phyloP scores from a whole-genome alignment of 2,888 invertebrate genomes.

The Xestia c-nigrum region DNA sequence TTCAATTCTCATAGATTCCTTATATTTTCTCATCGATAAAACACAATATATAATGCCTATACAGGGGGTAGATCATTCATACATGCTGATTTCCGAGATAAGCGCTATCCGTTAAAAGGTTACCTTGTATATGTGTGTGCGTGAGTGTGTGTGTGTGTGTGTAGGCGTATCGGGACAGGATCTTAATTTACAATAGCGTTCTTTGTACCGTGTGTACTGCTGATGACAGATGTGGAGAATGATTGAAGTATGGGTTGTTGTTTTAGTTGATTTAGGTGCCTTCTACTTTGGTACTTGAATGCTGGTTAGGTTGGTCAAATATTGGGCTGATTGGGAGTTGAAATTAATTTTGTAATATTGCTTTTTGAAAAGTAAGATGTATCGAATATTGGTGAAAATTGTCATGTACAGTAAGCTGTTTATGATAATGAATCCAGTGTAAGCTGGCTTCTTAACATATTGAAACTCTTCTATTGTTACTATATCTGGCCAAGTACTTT shows the following conservation, averaged over 20 bases:
- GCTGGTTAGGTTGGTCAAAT: not conserved
- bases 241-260: slow-evolving; percentile 49
- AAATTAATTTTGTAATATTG: not conserved
- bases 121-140: slow-evolving; percentile 32
- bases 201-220: slow-evolving; percentile 53
- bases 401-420: not conserved
- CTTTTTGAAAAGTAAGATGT: not conserved
- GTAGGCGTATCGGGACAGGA: slow-evolving; percentile 63
- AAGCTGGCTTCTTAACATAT: not conserved
- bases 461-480: not conserved
- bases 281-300: not conserved
- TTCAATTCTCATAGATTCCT: not conserved
- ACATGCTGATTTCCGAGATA: slow-evolving; percentile 59
- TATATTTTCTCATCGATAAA: slow-evolving; percentile 29
- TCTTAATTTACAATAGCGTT: slow-evolving; percentile 66
- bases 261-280: slow-evolving; percentile 4
- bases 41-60: slow-evolving; percentile 51
- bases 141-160: slow-evolving; percentile 18
- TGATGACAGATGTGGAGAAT: slow-evolving; percentile 60
- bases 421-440: not conserved
- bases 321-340: slow-evolving; percentile 10
- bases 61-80: slow-evolving; percentile 59
- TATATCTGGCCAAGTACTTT: not conserved
- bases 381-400: not conserved
- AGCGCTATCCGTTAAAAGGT: slow-evolving; percentile 58